These are phyloP conservation scores for Pseudorhombus dupliciocellatus DNA, from an alignment of 2,113 vertebrate species.

Conservation along the genomic window DNA sequence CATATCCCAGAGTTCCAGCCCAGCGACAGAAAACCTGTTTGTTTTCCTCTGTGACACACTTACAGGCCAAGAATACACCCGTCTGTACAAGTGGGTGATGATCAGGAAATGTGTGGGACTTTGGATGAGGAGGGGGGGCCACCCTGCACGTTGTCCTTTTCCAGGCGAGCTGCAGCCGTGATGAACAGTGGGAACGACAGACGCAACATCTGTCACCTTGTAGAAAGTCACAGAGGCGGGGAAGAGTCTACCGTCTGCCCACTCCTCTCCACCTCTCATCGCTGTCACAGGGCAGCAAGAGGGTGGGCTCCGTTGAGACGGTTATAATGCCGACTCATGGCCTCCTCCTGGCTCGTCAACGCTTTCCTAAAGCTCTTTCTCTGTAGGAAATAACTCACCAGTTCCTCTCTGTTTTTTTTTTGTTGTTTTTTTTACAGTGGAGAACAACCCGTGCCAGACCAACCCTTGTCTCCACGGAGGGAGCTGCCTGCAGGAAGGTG, in stretches of 20 bases:
- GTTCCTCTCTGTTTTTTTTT: neutral
- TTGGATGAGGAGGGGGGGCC: constrained; percentile 15
- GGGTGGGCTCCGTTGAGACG: constrained; percentile 3
- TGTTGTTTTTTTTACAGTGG: constrained; percentile 71
- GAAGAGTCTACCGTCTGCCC: constrained; percentile 12
- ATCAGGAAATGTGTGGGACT: constrained; percentile 63
- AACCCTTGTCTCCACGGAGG: constrained; percentile 95
- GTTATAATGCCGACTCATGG: neutral
- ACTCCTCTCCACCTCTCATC: constrained; percentile 7
- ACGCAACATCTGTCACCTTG: constrained; percentile 63
- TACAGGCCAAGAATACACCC: constrained; percentile 58
- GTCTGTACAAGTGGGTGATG: constrained; percentile 47
- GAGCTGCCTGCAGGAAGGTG: constrained; percentile 86
- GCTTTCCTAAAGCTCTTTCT: constrained; percentile 22
- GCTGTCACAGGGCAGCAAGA: constrained; percentile 10
- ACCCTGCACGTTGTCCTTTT: constrained; percentile 61
- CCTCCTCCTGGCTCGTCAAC: constrained; percentile 25
- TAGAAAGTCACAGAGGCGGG: constrained; percentile 58
- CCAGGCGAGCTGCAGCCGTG: constrained; percentile 33
- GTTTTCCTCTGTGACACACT: constrained; percentile 49
- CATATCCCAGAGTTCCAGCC: constrained; percentile 46
- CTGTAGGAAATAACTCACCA: constrained; percentile 18
- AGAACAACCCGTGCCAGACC: constrained; percentile 86
- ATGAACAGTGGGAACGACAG: constrained; percentile 57
- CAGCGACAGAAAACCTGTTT: constrained; percentile 37